Evolutionary conservation across 2,888 invertebrate genomes (phyloP).

Genomic region (Helleia helle): DNA sequence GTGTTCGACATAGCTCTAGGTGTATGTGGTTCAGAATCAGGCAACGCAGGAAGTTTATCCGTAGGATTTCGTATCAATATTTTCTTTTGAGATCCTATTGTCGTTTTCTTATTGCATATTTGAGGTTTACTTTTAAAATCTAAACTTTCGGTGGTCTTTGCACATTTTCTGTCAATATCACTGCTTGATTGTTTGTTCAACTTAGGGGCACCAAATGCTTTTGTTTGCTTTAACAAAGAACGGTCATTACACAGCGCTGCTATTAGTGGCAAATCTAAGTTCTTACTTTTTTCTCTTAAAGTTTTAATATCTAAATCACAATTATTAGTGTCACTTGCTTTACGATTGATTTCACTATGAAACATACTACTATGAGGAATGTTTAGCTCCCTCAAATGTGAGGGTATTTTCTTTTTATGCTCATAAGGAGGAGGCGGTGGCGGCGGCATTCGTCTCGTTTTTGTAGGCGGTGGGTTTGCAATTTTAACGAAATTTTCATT

Average conservation of each 20-base stretch:
- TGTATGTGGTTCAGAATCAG: conserved; percentile 63
- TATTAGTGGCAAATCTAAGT: conserved; percentile 92
- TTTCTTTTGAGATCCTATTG: conserved; percentile 75
- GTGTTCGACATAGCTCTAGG: conserved; percentile 81
- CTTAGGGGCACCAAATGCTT: conserved; percentile 87
- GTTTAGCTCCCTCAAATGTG: conserved; percentile 57
- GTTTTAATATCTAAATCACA: conserved; percentile 84
- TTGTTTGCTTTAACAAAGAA: conserved; percentile 90
- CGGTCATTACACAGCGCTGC: conserved; percentile 95
- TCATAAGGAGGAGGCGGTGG: conserved; percentile 71
- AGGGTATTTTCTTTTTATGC: conserved; percentile 68
- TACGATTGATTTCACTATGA: conserved; percentile 43
- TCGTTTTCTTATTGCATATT: conserved; percentile 77
- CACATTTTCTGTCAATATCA: conserved; percentile 60
- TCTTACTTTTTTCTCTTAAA: conserved; percentile 89
- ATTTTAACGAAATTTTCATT: conserved; percentile 85
- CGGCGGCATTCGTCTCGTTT: conserved; percentile 70
- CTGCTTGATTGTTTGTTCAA: conserved; percentile 52
- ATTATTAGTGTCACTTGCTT: conserved; percentile 56
- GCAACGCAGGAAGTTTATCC: conserved; percentile 82
- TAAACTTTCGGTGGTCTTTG: conserved; percentile 62
- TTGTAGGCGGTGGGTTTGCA: conserved; percentile 65
- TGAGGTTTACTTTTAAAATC: conserved; percentile 60
- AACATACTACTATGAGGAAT: conserved; percentile 31
- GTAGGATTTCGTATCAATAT: conserved; percentile 79